Conservation (phyloP, 2,797 vertebrate species). For the Austrolebias charrua region DNA sequence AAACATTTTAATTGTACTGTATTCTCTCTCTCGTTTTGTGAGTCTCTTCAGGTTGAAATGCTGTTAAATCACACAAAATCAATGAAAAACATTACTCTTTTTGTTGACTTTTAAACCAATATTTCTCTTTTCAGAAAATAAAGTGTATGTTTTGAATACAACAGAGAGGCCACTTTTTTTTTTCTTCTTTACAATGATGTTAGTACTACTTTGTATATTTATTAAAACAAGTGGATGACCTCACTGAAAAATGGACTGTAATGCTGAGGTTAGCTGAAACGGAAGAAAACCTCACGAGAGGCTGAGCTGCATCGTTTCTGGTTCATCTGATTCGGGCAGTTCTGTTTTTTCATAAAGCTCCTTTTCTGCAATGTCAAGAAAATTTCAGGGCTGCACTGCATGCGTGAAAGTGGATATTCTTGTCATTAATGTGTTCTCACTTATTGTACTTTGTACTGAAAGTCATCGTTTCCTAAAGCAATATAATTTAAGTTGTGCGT, state of each 20-base stretch:
- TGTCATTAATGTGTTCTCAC: slow-evolving; percentile 1
- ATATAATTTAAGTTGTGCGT: slow-evolving; percentile 14
- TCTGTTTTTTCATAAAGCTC: slow-evolving; percentile 8
- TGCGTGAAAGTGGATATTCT: slow-evolving; percentile 1
- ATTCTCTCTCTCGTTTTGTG: no score
- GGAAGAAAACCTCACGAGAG: slow-evolving; percentile 3
- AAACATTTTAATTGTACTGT: no score
- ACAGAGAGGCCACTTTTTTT: no score
- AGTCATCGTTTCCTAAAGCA: slow-evolving; percentile 11
- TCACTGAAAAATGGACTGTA: not conserved
- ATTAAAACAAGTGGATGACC: not conserved
- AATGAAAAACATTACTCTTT: no score
- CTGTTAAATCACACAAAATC: no score
- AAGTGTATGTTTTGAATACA: no score
- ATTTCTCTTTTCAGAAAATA: no score
- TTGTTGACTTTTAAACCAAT: no score
- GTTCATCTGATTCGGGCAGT: not conserved
- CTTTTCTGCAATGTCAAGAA: not conserved
- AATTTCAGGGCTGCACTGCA: not conserved
- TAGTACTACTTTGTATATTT: not conserved
- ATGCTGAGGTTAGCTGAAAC: not conserved
- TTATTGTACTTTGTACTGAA: slow-evolving; percentile 14
- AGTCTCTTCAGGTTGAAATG: no score
- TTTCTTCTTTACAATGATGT: not conserved
- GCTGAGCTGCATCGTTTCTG: not conserved